phyloP scores from a whole-genome alignment of 2,113 vertebrate genomes.

The Serilophus lunatus region DNA sequence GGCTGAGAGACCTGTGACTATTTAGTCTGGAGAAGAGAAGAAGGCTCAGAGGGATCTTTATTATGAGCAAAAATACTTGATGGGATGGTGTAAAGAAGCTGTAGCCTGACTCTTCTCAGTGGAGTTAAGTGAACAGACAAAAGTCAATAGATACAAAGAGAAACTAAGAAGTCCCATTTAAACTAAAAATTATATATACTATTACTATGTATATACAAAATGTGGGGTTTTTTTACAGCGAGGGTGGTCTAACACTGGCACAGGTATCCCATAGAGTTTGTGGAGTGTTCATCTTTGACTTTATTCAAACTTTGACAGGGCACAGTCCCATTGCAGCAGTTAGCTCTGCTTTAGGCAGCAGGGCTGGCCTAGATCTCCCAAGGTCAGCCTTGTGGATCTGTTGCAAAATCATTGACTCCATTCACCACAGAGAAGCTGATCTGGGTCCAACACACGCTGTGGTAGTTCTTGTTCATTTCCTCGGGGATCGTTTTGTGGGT shows the following conservation, averaged over 20 bases:
- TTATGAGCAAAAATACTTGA: background rate
- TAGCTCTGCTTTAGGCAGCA: background rate
- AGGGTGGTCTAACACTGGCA: background rate
- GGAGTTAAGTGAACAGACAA: background rate
- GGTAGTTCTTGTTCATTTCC: background rate
- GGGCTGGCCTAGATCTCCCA: background rate
- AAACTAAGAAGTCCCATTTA: background rate
- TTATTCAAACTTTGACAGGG: background rate
- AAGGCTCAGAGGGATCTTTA: background rate
- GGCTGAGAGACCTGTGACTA: background rate
- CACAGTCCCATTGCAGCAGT: background rate
- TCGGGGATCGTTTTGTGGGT: background rate
- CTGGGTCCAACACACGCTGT: background rate
- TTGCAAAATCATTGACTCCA: background rate
- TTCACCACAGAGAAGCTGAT: background rate
- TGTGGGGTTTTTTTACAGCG: background rate
- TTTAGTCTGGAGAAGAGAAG: background rate
- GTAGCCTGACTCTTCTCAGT: background rate
- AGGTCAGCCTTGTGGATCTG: background rate
- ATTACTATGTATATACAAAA: no score
- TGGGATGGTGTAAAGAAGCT: background rate
- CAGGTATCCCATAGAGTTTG: background rate
- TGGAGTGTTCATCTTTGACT: background rate
- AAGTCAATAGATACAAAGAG: background rate
- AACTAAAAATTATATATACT: background rate